These are phyloP conservation scores for Raillietiella orientalis DNA, from an alignment of 2,888 invertebrate genomes.

Conservation along the genomic window DNA sequence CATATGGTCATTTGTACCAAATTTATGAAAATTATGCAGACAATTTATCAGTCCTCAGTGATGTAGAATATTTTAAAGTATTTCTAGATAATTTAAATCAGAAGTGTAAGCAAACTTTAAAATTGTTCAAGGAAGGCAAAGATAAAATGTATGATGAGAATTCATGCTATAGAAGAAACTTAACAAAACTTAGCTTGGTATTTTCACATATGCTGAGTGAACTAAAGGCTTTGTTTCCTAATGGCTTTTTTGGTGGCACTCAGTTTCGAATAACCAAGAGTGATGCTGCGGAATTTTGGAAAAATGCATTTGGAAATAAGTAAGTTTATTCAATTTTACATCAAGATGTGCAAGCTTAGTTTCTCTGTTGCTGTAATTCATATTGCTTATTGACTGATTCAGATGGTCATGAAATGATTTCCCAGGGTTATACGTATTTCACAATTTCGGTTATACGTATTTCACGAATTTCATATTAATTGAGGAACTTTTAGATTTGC, in stretches of 20 bases:
- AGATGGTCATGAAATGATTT: too few species aligned
- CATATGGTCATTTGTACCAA: slow-evolving; percentile 76
- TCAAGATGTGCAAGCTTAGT: too few species aligned
- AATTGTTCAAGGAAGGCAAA: slow-evolving; percentile 90
- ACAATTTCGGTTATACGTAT: neutral
- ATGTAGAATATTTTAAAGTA: slow-evolving; percentile 85
- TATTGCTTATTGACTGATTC: too few species aligned
- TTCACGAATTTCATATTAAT: too few species aligned
- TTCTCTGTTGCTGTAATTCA: too few species aligned
- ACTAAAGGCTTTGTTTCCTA: slow-evolving; percentile 89
- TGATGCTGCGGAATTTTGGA: slow-evolving; percentile 97
- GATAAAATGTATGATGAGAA: slow-evolving; percentile 96
- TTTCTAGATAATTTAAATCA: slow-evolving; percentile 92
- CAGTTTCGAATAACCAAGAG: slow-evolving; percentile 96
- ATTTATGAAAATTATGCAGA: slow-evolving; percentile 92
- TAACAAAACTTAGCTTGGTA: slow-evolving; percentile 89
- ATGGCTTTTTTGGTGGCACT: slow-evolving; percentile 79
- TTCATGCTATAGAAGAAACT: slow-evolving; percentile 65
- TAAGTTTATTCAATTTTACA: too few species aligned
- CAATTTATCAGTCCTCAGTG: slow-evolving; percentile 60
- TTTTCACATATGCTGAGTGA: slow-evolving; percentile 99
- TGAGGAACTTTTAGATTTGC: too few species aligned
- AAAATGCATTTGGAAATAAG: slow-evolving; percentile 81
- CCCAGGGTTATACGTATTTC: neutral
- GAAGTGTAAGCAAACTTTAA: slow-evolving; percentile 95